Evolutionary conservation across 1,140 invertebrate species (phyloP).

Genomic region (Fopius arisanus): DNA sequence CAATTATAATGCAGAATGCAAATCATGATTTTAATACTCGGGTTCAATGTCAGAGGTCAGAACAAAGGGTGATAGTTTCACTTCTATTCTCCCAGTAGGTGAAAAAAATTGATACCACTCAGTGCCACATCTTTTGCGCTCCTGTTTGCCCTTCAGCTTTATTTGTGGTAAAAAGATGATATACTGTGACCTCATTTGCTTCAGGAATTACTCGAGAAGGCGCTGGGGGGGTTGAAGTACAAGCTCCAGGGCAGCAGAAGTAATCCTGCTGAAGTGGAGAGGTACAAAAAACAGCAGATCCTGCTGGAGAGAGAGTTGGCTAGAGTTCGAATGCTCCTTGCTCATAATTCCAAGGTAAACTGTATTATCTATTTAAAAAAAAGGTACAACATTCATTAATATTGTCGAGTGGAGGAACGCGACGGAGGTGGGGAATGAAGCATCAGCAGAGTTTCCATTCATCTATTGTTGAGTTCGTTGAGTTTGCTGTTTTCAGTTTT

Average conservation of each 20-base stretch:
- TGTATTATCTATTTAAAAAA: background rate
- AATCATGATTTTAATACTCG: background rate
- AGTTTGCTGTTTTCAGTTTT: background rate
- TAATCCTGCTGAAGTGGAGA: constrained; percentile 73
- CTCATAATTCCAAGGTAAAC: constrained; percentile 88
- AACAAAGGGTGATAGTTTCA: background rate
- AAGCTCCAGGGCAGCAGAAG: constrained; percentile 71
- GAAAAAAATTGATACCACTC: background rate
- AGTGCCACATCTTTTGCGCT: background rate
- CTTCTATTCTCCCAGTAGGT: background rate
- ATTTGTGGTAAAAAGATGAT: background rate
- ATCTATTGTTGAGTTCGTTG: background rate
- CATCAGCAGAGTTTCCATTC: background rate
- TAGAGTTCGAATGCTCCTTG: constrained; percentile 82
- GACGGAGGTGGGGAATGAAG: background rate
- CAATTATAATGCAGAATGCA: too few species aligned
- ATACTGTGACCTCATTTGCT: constrained; percentile 9
- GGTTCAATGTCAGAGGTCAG: background rate
- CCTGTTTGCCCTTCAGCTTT: background rate
- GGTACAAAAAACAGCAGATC: constrained; percentile 75
- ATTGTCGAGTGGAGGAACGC: background rate
- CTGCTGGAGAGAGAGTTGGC: constrained; percentile 84
- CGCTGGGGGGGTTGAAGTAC: constrained; percentile 73
- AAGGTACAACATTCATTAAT: background rate
- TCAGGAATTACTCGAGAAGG: constrained; percentile 79